Evolutionary conservation across 2,113 vertebrate species (phyloP), one percentile per base, ranked within the genome.

Genomic region (Plotosus lineatus): DNA sequence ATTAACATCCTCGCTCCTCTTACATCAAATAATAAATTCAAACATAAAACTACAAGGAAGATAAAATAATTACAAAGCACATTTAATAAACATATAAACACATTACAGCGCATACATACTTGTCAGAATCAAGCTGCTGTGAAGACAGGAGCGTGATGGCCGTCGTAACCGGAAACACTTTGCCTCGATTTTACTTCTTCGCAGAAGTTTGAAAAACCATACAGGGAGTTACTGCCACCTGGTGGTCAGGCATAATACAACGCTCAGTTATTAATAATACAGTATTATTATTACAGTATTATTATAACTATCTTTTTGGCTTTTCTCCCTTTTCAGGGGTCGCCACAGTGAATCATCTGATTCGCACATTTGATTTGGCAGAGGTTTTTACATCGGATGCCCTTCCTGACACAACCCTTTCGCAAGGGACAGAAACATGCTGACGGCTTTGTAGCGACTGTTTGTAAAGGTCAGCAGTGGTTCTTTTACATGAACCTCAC

Each of bases 91-190:
- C 17, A 50, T 9, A 33, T 26, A 4, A 10, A 50, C 3, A 9
- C 1, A 1, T 71, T 50, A 31, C 42, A 31, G 2, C 5, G 3
- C 44, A 23, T 38, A 82, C 85, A 84, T 77, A 73, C 82, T 56
- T 75, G 26, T 73, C 53, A 50, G 46, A 55, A 82, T 79, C 46
- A 71, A 83, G 73, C 42, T 46, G 66, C 82, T 48, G 73, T 73
- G 79, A 79, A 85, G 76, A 79, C 75, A 66, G 75, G 75, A 83
- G 50, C 69, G 77, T 78, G 86, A 85, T 71, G 81, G 78, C 81
- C 36, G 72, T 50, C 74, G 21, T 51, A 80, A 79, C 48, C 86
- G 86, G 85, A 88, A 83, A 68, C 53, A 31, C 42, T 15, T 4
- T 33, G 10, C 1, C 14, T 3, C 0, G 33, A 26, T 48, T 19